Conservation (phyloP, 2,113 vertebrate species). For the Sterna hirundo region DNA sequence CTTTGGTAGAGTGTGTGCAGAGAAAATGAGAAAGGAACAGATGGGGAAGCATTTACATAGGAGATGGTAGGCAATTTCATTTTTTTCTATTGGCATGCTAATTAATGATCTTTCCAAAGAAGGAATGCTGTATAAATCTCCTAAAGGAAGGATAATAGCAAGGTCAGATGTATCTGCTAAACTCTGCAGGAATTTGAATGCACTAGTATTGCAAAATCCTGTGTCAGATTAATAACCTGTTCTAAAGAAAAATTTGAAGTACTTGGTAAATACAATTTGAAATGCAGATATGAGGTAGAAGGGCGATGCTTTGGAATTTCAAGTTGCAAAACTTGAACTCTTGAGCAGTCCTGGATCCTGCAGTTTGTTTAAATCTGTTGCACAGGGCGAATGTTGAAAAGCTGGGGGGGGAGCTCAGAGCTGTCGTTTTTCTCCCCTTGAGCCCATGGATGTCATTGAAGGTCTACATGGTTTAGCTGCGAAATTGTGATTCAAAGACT, state of each 20-base stretch:
- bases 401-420: neutral
- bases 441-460: neutral
- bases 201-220: slow-evolving; percentile 29
- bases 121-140: slow-evolving; percentile 20
- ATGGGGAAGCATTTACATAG: slow-evolving; percentile 28
- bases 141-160: slow-evolving; percentile 58
- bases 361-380: neutral
- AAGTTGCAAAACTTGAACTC: slow-evolving; percentile 17
- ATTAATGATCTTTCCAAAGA: slow-evolving; percentile 40
- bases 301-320: neutral
- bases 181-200: slow-evolving; percentile 43
- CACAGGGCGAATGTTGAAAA: neutral
- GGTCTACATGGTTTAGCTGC: neutral
- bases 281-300: slow-evolving; percentile 32
- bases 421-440: neutral
- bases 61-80: slow-evolving; percentile 47
- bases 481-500: neutral
- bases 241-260: slow-evolving; percentile 31
- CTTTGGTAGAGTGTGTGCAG: neutral
- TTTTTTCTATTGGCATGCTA: slow-evolving; percentile 64
- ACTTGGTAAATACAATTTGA: slow-evolving; percentile 56
- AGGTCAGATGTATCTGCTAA: neutral
- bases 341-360: neutral
- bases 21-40: slow-evolving; percentile 51
- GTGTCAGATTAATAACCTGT: slow-evolving; percentile 59